Conservation (phyloP, 2,888 invertebrate species). For the Zootermopsis nevadensis region DNA sequence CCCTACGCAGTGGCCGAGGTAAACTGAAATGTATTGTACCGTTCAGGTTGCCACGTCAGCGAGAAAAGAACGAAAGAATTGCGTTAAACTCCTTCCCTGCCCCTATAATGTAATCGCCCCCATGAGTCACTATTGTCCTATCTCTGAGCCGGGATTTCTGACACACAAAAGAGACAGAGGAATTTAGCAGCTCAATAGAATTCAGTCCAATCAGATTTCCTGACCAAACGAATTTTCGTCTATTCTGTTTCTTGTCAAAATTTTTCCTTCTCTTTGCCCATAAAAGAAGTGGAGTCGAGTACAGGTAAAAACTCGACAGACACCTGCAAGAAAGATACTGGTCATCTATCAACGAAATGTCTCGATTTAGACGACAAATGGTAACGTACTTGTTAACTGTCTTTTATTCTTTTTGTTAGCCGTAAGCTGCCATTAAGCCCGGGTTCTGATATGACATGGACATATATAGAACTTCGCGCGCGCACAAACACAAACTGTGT, state of each 20-base stretch:
- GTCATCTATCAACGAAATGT: constrained; percentile 7
- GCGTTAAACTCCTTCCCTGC: constrained; percentile 5
- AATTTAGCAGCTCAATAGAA: constrained; percentile 27
- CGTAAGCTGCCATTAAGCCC: no score
- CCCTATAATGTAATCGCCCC: constrained; percentile 4
- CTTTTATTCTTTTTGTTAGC: no score
- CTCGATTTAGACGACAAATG: neutral
- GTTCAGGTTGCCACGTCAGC: neutral
- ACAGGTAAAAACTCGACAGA: constrained; percentile 27
- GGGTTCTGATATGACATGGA: no score
- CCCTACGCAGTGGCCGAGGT: neutral
- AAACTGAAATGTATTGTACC: neutral
- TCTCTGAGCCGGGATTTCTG: constrained; percentile 14
- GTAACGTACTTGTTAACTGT: neutral
- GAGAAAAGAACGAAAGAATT: constrained; percentile 8
- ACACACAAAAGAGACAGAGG: constrained; percentile 17
- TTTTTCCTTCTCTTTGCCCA: neutral
- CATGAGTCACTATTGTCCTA: constrained; percentile 9
- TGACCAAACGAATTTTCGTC: constrained; percentile 17
- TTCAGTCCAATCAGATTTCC: neutral
- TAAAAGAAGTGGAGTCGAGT: constrained; percentile 8
- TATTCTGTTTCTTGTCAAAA: constrained; percentile 25
- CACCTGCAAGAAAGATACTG: constrained; percentile 5
- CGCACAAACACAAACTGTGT: no score
- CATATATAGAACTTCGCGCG: no score